Conservation (phyloP, 2,113 vertebrate genomes). For the Labeo rohita region DNA sequence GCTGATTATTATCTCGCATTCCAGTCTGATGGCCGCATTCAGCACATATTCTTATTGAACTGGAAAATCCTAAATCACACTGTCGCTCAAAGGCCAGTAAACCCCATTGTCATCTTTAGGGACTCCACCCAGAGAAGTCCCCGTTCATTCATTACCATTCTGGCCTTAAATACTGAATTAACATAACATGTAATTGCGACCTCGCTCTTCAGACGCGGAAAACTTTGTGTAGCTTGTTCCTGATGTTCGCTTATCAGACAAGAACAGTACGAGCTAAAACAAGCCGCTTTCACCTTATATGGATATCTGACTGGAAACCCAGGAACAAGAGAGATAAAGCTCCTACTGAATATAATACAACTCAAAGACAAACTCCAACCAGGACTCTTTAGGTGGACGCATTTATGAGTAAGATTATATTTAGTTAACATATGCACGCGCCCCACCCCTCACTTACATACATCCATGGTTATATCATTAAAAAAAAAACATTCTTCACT, state of each 20-base stretch:
- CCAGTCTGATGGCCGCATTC: background rate
- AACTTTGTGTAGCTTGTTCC: background rate
- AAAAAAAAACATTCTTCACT: background rate
- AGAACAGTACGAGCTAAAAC: background rate
- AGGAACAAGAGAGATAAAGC: background rate
- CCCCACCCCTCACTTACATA: slow-evolving; percentile 4
- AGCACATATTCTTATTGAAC: background rate
- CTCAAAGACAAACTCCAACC: background rate
- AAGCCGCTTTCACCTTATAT: slow-evolving; percentile 49
- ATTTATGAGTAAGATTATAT: background rate
- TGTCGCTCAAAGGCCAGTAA: background rate
- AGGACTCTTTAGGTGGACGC: background rate
- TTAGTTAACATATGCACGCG: background rate
- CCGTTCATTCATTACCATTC: background rate
- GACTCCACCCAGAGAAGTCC: slow-evolving; percentile 8
- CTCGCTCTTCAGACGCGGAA: background rate
- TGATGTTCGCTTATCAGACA: background rate
- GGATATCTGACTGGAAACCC: slow-evolving; percentile 22
- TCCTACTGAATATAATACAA: background rate
- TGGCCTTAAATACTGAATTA: background rate
- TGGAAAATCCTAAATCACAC: background rate
- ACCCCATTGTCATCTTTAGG: slow-evolving; percentile 9
- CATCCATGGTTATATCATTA: background rate
- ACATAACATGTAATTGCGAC: background rate
- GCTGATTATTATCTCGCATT: background rate